Evolutionary conservation across 2,797 vertebrate species (phyloP).

Genomic region (Rallus crepitans): DNA sequence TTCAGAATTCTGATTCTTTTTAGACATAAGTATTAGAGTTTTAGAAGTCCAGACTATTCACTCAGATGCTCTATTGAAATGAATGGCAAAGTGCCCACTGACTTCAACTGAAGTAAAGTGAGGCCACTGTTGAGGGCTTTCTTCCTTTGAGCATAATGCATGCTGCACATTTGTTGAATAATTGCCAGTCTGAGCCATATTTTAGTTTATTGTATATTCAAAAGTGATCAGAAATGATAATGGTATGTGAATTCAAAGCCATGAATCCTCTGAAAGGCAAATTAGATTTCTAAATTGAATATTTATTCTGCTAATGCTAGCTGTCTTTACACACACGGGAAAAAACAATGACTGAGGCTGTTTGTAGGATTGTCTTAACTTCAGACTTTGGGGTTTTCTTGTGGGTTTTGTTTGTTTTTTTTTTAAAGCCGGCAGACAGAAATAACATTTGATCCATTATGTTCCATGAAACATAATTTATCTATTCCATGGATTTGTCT

Average conservation of each 20-base stretch:
- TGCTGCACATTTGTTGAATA: not conserved
- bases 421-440: not conserved
- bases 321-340: not conserved
- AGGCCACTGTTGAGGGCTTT: not conserved
- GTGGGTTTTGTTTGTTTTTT: not conserved
- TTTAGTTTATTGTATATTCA: not conserved
- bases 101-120: not conserved
- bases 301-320: not conserved
- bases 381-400: not conserved
- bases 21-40: not conserved
- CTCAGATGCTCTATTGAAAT: constrained; percentile 4
- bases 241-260: not conserved
- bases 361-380: not conserved
- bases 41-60: not conserved
- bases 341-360: not conserved
- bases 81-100: not conserved
- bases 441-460: not conserved
- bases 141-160: not conserved
- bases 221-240: not conserved
- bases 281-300: not conserved
- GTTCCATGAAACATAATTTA: not conserved
- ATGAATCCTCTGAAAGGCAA: not conserved
- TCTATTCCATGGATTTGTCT: not conserved
- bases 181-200: not conserved
- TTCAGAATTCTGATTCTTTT: not conserved